These are phyloP conservation scores for Cataglyphis albicans DNA, from an alignment of 2,888 invertebrate species.

Conservation along the genomic window DNA sequence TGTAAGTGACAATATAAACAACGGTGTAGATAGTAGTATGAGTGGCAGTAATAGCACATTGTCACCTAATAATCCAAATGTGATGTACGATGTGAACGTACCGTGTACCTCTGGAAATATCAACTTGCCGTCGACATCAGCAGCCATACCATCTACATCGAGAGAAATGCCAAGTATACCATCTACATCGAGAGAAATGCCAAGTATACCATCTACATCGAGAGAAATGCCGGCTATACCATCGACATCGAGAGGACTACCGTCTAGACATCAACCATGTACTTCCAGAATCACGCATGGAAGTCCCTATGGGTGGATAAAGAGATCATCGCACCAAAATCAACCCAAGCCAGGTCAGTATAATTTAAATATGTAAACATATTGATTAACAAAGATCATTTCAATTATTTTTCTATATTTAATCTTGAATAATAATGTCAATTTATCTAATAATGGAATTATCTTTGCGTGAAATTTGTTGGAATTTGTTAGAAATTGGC, in stretches of 20 bases:
- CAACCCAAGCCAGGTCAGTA: slow-evolving; percentile 93
- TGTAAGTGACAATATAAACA: slow-evolving; percentile 88
- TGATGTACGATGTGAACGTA: background rate
- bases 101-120: slow-evolving; percentile 4
- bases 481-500: background rate
- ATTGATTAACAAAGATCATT: background rate
- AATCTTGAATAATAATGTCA: background rate
- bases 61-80: slow-evolving; percentile 85
- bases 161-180: background rate
- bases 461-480: background rate
- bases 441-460: background rate
- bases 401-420: background rate
- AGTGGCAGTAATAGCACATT: slow-evolving; percentile 84
- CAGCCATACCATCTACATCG: background rate
- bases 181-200: slow-evolving; percentile 7
- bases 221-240: background rate
- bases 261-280: slow-evolving; percentile 22
- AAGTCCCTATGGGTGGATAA: slow-evolving; percentile 97
- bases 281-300: slow-evolving; percentile 83
- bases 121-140: background rate
- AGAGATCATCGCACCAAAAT: slow-evolving; percentile 94
- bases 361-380: background rate
- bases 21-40: slow-evolving; percentile 85
- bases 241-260: background rate
- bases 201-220: background rate